Base-by-base conservation (phyloP, 2,113 vertebrate genomes). In the Raja brachyura region DNA sequence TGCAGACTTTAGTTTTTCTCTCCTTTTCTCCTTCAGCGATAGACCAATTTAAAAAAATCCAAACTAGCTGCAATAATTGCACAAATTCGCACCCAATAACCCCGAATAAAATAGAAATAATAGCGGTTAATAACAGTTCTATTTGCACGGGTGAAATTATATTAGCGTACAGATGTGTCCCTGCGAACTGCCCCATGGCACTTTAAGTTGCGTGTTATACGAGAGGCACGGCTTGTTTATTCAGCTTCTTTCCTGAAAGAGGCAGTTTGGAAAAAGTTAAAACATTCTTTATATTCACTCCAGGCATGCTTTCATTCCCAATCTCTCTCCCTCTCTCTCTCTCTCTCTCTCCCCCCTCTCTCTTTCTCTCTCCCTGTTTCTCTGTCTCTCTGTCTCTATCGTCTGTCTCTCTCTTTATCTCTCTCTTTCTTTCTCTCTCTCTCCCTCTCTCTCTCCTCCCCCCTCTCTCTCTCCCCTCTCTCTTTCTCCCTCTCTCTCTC, bases 161-260 rank as follows among this genome's bases (percentile, higher is more conserved):
- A 92, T 54, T 28, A 92, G 18, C 25, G 66, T 68, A 70, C n/a
- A 68, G 86, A 90, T 90, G 86, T 88, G 48, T 92, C 66, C 22
- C 33, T 54, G 66, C 73, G 90, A 92, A 93, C 76, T 94, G 0
- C 22, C 93, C 33, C 94, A 93, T 56, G 93, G 93, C 93, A 94
- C 94, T 94, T 93, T 94, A 94, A 93, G 94, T 95, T 94, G 93
- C 93, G 92, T 9, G 25, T 93, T 93, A 94, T 94, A 95, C 96
- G 95, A 95, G 94, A 96, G 95, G 96, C 95, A 94, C 94, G 93
- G 73, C 95, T 95, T 97, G 97, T 97, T 98, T 97, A 96, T 96
- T 96, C 97, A 97, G 97, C 97, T 97, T 97, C 90, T 92, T 96
- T 96, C 96, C 96, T 96, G 96, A 95, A 96, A 96, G 96, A 97